Percentiles rank a stretch among this genome's conserved stretches.
Evolutionary conservation across 1,140 invertebrate species (phyloP).

Genomic region (Brachionus angularis): DNA sequence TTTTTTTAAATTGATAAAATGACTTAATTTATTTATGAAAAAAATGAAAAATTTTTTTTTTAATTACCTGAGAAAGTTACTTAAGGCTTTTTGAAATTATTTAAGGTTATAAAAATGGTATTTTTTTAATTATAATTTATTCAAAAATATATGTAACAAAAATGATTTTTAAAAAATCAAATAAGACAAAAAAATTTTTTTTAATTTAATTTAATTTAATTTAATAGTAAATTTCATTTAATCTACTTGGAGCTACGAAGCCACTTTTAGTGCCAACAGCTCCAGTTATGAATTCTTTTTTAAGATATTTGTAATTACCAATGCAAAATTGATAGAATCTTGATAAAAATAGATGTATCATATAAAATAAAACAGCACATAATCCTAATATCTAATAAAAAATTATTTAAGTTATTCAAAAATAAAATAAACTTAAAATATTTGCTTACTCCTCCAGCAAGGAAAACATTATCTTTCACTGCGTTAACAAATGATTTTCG

Average conservation of each 20-base stretch:
- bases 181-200: too few relatives aligned
- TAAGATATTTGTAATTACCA: not conserved
- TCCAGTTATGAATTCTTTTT: not conserved
- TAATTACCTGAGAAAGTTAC: too few relatives aligned
- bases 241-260: not conserved
- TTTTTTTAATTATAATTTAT: too few relatives aligned
- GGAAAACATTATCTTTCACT: not conserved
- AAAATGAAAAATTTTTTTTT: too few relatives aligned
- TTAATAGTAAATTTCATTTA: too few relatives aligned
- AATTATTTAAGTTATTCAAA: not conserved
- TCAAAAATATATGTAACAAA: too few relatives aligned
- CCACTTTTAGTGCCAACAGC: not conserved
- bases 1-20: too few relatives aligned
- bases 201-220: too few relatives aligned
- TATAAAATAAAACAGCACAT: not conserved
- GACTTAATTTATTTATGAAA: too few relatives aligned
- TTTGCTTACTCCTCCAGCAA: conserved; percentile 4
- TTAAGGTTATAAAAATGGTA: too few relatives aligned
- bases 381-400: not conserved
- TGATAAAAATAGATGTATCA: not conserved
- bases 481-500: not conserved
- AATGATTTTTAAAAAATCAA: too few relatives aligned
- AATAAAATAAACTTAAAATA: not conserved
- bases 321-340: conserved; percentile 5
- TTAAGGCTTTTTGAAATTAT: too few relatives aligned